Conservation (phyloP, 1,140 invertebrate species). For the Apis laboriosa region DNA sequence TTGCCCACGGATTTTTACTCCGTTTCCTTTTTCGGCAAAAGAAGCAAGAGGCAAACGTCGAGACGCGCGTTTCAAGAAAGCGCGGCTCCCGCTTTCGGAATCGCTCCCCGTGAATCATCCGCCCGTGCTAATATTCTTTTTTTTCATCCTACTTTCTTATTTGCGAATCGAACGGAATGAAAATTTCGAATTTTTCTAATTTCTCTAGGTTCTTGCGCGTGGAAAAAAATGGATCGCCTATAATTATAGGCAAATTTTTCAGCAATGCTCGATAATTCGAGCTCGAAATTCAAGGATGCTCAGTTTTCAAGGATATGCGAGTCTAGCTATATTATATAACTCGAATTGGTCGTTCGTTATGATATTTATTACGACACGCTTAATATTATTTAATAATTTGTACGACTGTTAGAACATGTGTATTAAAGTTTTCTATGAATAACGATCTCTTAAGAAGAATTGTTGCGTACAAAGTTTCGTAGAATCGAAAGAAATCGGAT, state of each 20-base stretch:
- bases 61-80: background rate
- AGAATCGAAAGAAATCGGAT: no score
- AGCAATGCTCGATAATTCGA: no score
- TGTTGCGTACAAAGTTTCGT: no score
- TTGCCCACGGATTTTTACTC: conserved; percentile 20
- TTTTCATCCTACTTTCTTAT: background rate
- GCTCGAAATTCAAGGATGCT: no score
- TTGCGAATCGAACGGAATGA: background rate
- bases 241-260: no score
- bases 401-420: no score
- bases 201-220: no score
- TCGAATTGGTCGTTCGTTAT: background rate
- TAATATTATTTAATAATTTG: no score
- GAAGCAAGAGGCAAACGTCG: background rate
- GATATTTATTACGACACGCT: background rate
- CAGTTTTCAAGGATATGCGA: no score
- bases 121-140: background rate
- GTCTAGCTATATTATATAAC: background rate
- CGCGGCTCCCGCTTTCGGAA: background rate
- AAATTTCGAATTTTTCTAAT: no score
- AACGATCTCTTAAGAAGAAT: no score
- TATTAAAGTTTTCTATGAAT: background rate
- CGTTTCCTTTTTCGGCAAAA: conserved; percentile 15
- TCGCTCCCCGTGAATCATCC: background rate
- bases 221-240: background rate